A percentile compares a stretch with the other conserved stretches of the same genome.
Conservation (phyloP, 2,113 vertebrate species). For the Melanerpes formicivorus region DNA sequence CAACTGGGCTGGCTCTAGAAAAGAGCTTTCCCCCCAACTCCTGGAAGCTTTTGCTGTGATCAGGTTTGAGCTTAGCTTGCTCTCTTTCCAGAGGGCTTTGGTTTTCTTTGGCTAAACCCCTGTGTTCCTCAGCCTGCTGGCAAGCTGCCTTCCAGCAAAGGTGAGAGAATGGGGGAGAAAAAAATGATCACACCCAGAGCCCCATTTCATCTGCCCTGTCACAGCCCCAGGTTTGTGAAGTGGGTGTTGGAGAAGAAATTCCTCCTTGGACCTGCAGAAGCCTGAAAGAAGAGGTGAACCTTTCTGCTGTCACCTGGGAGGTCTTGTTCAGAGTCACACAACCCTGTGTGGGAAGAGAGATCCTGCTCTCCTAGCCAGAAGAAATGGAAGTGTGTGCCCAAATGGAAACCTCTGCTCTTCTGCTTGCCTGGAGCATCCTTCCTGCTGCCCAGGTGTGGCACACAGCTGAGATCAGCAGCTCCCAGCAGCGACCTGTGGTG, state of each 20-base stretch:
- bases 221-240: not conserved
- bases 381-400: not conserved
- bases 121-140: not conserved
- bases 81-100: not conserved
- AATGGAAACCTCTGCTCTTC: not conserved
- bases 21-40: not conserved
- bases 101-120: not conserved
- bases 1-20: rapidly evolving
- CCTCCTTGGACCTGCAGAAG: not conserved
- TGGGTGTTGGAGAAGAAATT: not conserved
- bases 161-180: not conserved
- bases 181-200: not conserved
- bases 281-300: not conserved
- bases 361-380: not conserved
- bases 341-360: rapidly evolving
- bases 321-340: rapidly evolving
- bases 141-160: not conserved
- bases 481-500: rapidly evolving
- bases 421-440: not conserved
- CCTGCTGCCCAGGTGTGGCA: not conserved
- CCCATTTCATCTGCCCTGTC: not conserved
- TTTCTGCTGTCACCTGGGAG: not conserved
- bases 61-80: not conserved
- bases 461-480: rapidly evolving
- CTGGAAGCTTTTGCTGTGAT: not conserved